These are phyloP conservation scores for Leucosticte australis DNA, from an alignment of 2,113 vertebrate genomes.

Conservation along the genomic window DNA sequence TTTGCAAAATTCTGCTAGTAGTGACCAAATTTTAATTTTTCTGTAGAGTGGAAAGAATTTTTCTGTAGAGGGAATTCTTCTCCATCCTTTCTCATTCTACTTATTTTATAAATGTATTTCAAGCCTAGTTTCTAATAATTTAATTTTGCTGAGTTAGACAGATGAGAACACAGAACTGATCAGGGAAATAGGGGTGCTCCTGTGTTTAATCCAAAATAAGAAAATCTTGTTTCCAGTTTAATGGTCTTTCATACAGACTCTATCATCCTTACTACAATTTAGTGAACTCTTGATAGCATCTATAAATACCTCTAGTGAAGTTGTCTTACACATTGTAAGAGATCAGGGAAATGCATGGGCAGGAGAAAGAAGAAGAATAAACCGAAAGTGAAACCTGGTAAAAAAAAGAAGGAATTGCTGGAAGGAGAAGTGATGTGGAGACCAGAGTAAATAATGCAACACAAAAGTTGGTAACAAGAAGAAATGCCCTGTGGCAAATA, in stretches of 20 bases:
- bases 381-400: background rate
- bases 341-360: background rate
- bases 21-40: background rate
- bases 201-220: background rate
- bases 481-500: background rate
- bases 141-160: background rate
- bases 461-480: background rate
- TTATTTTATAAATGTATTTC: background rate
- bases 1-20: background rate
- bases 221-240: background rate
- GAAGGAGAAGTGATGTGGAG: background rate
- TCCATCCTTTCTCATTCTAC: background rate
- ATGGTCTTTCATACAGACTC: background rate
- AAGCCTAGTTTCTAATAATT: background rate
- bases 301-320: background rate
- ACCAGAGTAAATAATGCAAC: background rate
- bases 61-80: background rate
- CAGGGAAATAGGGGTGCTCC: background rate
- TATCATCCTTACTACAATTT: background rate
- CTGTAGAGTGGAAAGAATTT: background rate
- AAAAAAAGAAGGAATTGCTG: background rate
- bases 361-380: background rate
- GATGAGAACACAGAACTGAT: background rate
- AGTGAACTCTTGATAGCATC: background rate
- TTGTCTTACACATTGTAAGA: background rate